phyloP scores from a whole-genome alignment of 2,113 vertebrate species.

The Accipiter cooperii region DNA sequence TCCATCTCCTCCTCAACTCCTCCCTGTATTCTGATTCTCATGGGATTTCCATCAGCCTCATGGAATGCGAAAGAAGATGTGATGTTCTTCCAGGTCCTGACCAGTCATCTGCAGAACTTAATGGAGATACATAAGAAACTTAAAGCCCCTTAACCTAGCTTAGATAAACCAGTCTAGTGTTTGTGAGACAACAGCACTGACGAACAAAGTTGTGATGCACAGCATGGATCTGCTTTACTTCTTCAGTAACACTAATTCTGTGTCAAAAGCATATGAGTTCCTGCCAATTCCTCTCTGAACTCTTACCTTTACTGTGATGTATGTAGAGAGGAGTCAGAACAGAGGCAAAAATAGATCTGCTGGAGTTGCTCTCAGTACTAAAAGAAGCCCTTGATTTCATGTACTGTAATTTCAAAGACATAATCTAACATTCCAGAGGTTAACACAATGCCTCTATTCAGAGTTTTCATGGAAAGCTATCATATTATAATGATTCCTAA shows the following conservation, averaged over 20 bases:
- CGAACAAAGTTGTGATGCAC: not conserved
- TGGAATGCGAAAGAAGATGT: not conserved
- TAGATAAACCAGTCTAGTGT: not conserved
- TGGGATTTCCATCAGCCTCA: not conserved
- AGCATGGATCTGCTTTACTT: not conserved
- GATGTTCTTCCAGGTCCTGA: not conserved
- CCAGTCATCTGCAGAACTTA: not conserved
- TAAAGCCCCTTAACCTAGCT: not conserved
- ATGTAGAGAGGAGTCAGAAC: not conserved
- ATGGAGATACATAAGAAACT: not conserved
- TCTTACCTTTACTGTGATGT: not conserved
- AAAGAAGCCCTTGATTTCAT: not conserved
- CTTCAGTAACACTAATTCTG: not conserved
- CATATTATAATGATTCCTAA: not conserved
- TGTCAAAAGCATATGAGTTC: not conserved
- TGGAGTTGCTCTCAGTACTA: not conserved
- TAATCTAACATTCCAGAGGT: not conserved
- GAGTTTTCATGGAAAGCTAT: not conserved
- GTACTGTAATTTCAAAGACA: not conserved
- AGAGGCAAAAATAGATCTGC: not conserved
- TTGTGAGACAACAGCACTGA: not conserved
- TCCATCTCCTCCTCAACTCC: rapidly evolving
- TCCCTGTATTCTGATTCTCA: not conserved
- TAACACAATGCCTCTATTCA: not conserved
- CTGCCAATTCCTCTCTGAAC: not conserved